Evolutionary conservation across 2,888 invertebrate species (phyloP).

Genomic region (Monoplex corrugatus): DNA sequence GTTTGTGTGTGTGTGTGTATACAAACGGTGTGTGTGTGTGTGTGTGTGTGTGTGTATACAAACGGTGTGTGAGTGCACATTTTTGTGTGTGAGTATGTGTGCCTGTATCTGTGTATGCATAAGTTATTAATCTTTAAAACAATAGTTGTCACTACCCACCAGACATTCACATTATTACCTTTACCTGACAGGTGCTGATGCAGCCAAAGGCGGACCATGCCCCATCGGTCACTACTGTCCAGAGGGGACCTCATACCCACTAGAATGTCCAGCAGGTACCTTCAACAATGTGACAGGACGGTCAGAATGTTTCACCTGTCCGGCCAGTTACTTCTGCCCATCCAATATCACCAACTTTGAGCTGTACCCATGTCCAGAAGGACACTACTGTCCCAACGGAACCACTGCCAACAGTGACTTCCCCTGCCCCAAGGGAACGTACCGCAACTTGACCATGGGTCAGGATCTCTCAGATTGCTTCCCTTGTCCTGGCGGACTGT

Average conservation of each 20-base stretch:
- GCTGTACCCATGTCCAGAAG: conserved; percentile 73
- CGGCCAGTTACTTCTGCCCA: conserved; percentile 77
- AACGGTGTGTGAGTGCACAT: too few species aligned
- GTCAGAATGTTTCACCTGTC: conserved; percentile 73
- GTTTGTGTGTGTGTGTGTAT: too few species aligned
- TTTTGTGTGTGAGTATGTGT: neutral
- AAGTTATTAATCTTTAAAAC: too few species aligned
- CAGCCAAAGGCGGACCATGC: conserved; percentile 77
- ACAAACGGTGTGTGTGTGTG: neutral
- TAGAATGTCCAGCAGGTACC: conserved; percentile 76
- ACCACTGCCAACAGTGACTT: conserved; percentile 68
- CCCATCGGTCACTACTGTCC: conserved; percentile 78
- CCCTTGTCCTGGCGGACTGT: conserved; percentile 76
- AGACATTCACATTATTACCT: neutral
- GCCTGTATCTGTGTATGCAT: too few species aligned
- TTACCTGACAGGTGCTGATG: conserved; percentile 65
- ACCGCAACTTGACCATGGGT: conserved; percentile 68
- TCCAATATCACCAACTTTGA: conserved; percentile 75
- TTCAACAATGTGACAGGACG: conserved; percentile 78
- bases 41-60: too few species aligned
- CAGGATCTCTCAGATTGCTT: conserved; percentile 71
- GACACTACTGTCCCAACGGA: conserved; percentile 77
- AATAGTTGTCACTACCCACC: too few species aligned
- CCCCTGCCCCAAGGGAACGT: conserved; percentile 77
- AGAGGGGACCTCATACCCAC: conserved; percentile 75